Base-by-base conservation (phyloP, 2,888 invertebrate species). In the Drosophila pseudotakahashii region DNA sequence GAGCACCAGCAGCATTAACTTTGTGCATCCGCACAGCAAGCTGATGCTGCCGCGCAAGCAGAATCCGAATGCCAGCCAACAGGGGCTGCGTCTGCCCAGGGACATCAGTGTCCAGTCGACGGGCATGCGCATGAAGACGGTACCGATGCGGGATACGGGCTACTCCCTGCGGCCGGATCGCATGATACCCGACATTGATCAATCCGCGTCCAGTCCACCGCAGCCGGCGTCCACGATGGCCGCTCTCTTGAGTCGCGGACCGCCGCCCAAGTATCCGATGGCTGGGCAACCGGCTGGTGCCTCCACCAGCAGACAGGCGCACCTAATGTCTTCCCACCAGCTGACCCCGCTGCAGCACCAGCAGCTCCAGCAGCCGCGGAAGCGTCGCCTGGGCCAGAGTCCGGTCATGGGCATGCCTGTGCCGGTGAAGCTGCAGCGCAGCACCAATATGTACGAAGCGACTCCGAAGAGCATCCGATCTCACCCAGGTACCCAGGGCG, bases 121-220 rank as follows among this genome's bases (percentile, higher is more conserved):
- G 11, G 60, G 51, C 5, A 64, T 79, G 32, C 81, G 89, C 4
- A 76, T 89, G 14, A 91, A 90, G 63, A 58, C 78, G 36, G 81
- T 89, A 41, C 83, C 89, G 10, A 73, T 78, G 54, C 75, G 90
- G 0, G 83, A 89, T 11, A 82, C 90, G 5, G 89, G 88, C 23
- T 90, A 91, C 45, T 81, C 80, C 2, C 58, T 89, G 62, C 78
- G 90, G 2, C 88, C 89, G 1, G 89, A 90, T 10, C 82, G 90
- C 11, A 80, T 81, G 70, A 82, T 89, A 70, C 86, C 91, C 26
- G 90, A 90, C 59, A 58, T 89, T 10, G 86, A 88, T 10, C 76
- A 78, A 37, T 77, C 88, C 4, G 63, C 79, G 54, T 79, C 90
- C 26, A 63, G 62, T 66, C 90, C 91, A 4, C 90, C 90, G 7